A percentile compares a stretch with the other conserved stretches of the same genome.
These are phyloP conservation scores for Ascaphus truei DNA, from an alignment of 2,113 vertebrate genomes.

Conservation along the genomic window DNA sequence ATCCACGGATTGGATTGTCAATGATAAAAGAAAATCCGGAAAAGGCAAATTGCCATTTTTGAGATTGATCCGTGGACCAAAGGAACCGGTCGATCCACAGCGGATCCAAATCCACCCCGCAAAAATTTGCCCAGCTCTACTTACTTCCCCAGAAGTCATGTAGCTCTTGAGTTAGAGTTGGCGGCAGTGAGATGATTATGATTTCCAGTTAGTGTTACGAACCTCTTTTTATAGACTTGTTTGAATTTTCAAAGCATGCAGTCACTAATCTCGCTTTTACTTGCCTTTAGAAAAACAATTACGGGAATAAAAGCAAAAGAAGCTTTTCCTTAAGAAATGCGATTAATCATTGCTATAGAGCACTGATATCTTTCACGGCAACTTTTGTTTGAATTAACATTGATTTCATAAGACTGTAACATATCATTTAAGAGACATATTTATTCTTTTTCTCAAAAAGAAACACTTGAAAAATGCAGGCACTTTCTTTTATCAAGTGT, in stretches of 20 bases:
- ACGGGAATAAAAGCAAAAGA: not conserved
- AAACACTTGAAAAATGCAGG: not conserved
- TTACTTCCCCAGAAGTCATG: too few species aligned
- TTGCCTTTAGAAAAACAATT: not conserved
- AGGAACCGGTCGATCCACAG: too few species aligned
- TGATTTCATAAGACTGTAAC: conserved; percentile 1
- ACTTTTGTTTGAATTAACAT: conserved; percentile 4
- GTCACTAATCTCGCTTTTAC: too few species aligned
- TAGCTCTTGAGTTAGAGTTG: not conserved
- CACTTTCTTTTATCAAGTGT: not conserved
- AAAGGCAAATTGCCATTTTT: too few species aligned
- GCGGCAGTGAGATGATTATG: not conserved
- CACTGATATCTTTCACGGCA: not conserved
- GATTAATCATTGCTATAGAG: not conserved
- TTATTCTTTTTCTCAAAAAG: conserved; percentile 17
- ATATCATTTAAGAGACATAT: not conserved
- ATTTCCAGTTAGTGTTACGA: too few species aligned
- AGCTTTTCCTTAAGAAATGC: not conserved
- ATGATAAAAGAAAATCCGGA: too few species aligned
- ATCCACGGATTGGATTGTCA: too few species aligned
- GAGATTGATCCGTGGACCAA: too few species aligned
- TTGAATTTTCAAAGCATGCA: not conserved
- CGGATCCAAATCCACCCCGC: too few species aligned
- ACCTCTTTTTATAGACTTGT: not conserved
- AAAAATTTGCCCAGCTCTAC: too few species aligned